A percentile compares a stretch with the other conserved stretches of the same genome.
phyloP scores from a whole-genome alignment of 2,113 vertebrate species.

The Cavia aperea region DNA sequence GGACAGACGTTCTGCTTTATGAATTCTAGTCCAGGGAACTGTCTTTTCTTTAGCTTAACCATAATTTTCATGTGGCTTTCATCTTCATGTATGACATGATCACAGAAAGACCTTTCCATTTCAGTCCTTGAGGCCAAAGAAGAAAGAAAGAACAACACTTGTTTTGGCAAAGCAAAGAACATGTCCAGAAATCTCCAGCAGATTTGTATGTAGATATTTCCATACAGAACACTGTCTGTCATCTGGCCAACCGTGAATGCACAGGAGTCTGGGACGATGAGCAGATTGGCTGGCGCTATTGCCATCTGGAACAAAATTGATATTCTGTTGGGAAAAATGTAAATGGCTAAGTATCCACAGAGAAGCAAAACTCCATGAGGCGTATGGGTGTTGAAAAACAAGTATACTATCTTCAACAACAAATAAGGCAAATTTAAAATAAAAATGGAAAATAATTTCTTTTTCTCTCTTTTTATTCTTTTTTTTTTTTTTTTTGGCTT shows the following conservation, averaged over 20 bases:
- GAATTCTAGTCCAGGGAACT: not conserved
- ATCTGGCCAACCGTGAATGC: not conserved
- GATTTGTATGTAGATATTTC: not conserved
- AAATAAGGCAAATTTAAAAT: slow-evolving; percentile 23
- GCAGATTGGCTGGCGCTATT: not conserved
- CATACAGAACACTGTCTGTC: not conserved
- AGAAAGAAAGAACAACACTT: not conserved
- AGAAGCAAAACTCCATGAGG: not conserved
- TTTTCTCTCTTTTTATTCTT: not conserved
- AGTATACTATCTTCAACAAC: not conserved
- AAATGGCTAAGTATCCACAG: not conserved
- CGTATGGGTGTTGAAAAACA: not conserved
- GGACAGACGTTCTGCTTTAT: not conserved
- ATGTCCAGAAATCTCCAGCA: slow-evolving; percentile 1
- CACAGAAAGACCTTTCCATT: not conserved
- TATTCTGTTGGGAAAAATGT: slow-evolving; percentile 32
- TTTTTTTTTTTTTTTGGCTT: not conserved
- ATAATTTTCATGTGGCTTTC: not conserved
- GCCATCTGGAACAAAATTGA: not conserved
- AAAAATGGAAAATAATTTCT: slow-evolving; percentile 32
- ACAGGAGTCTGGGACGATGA: not conserved
- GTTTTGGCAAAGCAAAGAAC: not conserved
- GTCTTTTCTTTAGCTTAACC: not conserved
- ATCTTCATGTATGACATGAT: not conserved
- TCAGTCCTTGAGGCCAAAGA: slow-evolving; percentile 2